Conservation (phyloP, 2,888 invertebrate genomes). For the Tetragonisca angustula region DNA sequence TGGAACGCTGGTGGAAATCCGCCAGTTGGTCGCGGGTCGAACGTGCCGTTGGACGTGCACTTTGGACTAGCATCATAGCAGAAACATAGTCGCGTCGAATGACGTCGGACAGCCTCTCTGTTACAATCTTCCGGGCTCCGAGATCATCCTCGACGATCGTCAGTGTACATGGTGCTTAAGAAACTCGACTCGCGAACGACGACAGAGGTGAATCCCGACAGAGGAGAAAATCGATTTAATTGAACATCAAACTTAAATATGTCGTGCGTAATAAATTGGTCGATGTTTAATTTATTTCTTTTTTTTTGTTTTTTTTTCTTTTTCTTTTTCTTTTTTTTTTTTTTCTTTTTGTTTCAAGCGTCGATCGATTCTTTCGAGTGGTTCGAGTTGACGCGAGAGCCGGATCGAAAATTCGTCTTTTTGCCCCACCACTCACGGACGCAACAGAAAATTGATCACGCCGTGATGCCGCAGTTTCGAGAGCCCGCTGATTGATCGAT, state of each 20-base stretch:
- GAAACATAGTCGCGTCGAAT: conserved; percentile 56
- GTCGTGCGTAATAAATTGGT: not conserved
- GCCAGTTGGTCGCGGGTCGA: conserved; percentile 22
- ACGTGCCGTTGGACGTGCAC: conserved; percentile 62
- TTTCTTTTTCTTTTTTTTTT: not conserved
- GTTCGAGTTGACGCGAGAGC: not conserved
- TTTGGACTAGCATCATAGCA: conserved; percentile 69
- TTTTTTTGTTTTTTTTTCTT: not conserved
- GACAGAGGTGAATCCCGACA: conserved; percentile 41
- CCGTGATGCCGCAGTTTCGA: conserved; percentile 37
- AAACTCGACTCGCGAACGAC: conserved; percentile 50
- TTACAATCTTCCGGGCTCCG: conserved; percentile 23
- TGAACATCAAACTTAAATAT: no score
- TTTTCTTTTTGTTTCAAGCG: no score
- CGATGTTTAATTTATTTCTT: not conserved
- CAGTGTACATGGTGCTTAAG: conserved; percentile 56
- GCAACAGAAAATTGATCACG: conserved; percentile 61
- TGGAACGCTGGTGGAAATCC: not conserved
- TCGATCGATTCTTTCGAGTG: not conserved
- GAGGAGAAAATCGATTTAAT: not conserved
- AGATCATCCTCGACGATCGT: conserved; percentile 52
- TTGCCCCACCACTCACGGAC: not conserved
- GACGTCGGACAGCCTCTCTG: conserved; percentile 39
- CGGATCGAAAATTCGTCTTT: conserved; percentile 17
- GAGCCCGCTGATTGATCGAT: conserved; percentile 65